Evolutionary conservation across 2,113 vertebrate species (phyloP), one percentile per base, ranked within the genome.

Genomic region (Merops nubicus): DNA sequence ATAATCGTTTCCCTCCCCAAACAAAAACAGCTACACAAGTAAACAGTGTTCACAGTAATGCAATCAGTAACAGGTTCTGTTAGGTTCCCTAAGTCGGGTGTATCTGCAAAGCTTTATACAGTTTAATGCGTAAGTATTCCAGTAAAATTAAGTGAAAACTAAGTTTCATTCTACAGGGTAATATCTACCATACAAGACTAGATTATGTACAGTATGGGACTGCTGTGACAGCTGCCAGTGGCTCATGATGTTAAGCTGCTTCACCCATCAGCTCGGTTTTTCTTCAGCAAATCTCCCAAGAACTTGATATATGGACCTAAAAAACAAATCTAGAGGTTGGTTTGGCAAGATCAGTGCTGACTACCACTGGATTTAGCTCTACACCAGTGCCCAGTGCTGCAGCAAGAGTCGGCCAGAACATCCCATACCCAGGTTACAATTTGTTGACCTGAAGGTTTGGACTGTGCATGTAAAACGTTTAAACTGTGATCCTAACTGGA

Each of bases 81-180:
- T 92, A 89, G 72, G 60, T 95, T 84, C 84, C 5, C 0, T 28
- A 86, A 92, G 68, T 60, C 76, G 82, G 48, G 45, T 84, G 84
- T 79, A 76, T 93, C 82, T 92, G 83, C 88, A 95, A 91, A 95
- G 89, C 79, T 85, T 83, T 91, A 70, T 93, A 88, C 79, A 91
- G 93, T 95, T 97, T 87, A 96, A 97, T 95, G 95, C 82, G 0
- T 79, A 77, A 94, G 84, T 82, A 96, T 91, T 95, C 93, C 80
- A 78, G 82, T 60, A 91, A 93, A 93, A 96, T 96, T 95, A 95
- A 95, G 83, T 93, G 96, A 91, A 93, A 96, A 82, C 87, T 70
- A 95, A 94, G 78, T 82, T 83, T 91, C 43, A 29, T 82, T 57
- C 65, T 92, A 89, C 84, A 85, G 91, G 77, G 82, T 84, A 82